Conservation (phyloP, 2,888 invertebrate genomes). For the Drosophila rellima region DNA sequence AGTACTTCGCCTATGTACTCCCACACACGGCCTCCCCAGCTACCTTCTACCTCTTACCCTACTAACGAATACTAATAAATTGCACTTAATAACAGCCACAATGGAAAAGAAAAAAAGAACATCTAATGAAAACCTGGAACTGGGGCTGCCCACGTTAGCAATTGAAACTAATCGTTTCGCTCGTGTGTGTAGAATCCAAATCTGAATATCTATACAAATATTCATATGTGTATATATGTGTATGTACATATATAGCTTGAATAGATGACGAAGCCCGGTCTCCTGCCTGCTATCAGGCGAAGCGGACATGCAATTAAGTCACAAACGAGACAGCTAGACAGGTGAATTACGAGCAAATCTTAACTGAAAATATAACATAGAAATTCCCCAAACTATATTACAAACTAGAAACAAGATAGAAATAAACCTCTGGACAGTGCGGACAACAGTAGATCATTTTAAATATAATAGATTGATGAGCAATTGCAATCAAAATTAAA, state of each 20-base stretch:
- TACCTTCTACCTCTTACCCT: neutral
- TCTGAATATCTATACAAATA: neutral
- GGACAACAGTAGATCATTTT: too few relatives aligned
- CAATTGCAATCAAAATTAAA: too few relatives aligned
- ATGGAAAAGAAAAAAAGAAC: conserved; percentile 16
- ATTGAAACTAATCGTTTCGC: conserved; percentile 71
- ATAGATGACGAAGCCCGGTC: conserved; percentile 21
- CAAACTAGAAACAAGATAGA: neutral
- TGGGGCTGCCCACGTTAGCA: conserved; percentile 42
- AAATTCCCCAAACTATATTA: neutral
- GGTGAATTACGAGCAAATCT: conserved; percentile 17
- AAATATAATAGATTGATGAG: too few relatives aligned
- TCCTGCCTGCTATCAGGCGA: conserved; percentile 13
- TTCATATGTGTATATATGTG: neutral
- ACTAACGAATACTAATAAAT: conserved; percentile 45
- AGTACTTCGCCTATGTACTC: conserved; percentile 1
- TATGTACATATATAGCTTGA: conserved; percentile 5
- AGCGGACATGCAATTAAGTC: conserved; percentile 31
- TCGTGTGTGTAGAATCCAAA: conserved; percentile 17
- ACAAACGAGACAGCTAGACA: conserved; percentile 23
- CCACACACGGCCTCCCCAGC: conserved; percentile 4
- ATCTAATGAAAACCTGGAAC: conserved; percentile 53
- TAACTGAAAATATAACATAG: neutral
- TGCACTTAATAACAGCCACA: conserved; percentile 67
- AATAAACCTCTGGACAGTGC: neutral